phyloP scores from a whole-genome alignment of 2,888 invertebrate species.

The Periphyllus acericola region DNA sequence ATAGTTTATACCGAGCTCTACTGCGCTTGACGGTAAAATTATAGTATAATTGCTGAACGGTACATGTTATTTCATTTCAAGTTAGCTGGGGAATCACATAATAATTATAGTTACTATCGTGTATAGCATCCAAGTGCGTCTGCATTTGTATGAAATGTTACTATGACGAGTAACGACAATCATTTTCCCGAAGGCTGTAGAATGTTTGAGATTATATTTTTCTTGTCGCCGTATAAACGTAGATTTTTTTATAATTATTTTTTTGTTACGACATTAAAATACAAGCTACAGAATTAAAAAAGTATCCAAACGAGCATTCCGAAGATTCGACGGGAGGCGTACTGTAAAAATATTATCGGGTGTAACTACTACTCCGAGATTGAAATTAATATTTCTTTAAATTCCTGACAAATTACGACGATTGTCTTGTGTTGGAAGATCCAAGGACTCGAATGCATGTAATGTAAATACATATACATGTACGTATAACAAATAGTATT shows the following conservation, averaged over 20 bases:
- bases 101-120: too few species aligned
- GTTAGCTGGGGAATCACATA: too few species aligned
- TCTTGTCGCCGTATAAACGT: too few species aligned
- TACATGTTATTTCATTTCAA: too few species aligned
- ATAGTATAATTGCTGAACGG: too few species aligned
- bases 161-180: too few species aligned
- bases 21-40: too few species aligned
- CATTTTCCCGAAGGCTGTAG: too few species aligned
- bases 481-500: not conserved
- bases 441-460: slow-evolving; percentile 9
- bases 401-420: not conserved
- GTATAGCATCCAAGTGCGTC: too few species aligned
- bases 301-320: not conserved
- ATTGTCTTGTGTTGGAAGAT: not conserved
- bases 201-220: too few species aligned
- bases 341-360: not conserved
- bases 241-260: not conserved
- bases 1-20: too few species aligned
- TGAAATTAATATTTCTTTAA: slow-evolving; percentile 10
- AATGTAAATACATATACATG: not conserved
- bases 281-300: not conserved
- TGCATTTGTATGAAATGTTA: too few species aligned
- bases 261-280: not conserved
- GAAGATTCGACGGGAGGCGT: not conserved
- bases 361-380: not conserved